Evolutionary conservation across 2,888 invertebrate genomes (phyloP).

Genomic region (Blastobasis lacticolella): DNA sequence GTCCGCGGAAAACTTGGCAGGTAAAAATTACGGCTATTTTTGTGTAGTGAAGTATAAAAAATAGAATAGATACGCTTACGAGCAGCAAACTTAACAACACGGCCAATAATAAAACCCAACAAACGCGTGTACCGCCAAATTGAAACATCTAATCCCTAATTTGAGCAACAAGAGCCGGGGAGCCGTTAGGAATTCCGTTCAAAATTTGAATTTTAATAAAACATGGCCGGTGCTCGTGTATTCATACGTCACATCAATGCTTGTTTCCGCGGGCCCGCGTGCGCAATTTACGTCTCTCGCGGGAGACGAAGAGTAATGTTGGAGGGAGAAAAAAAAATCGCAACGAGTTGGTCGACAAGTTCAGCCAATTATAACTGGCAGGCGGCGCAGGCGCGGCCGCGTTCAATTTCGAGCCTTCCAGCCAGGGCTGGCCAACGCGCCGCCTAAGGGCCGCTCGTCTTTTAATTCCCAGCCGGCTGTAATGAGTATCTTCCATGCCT

Average conservation of each 20-base stretch:
- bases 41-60: too few species aligned
- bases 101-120: too few species aligned
- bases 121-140: constrained; percentile 5
- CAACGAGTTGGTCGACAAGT: constrained; percentile 65
- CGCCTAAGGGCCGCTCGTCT: too few species aligned
- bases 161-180: constrained; percentile 21
- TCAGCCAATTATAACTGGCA: constrained; percentile 75
- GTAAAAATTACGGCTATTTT: too few species aligned
- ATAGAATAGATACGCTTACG: too few species aligned
- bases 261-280: constrained; percentile 58
- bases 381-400: constrained; percentile 58
- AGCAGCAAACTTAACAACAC: too few species aligned
- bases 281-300: constrained; percentile 68
- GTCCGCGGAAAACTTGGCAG: too few species aligned
- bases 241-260: constrained; percentile 67
- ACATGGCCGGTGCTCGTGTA: constrained; percentile 50
- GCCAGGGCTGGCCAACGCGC: constrained; percentile 9
- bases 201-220: constrained; percentile 64
- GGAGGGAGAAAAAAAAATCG: constrained; percentile 57
- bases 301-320: constrained; percentile 72
- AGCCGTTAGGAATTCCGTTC: constrained; percentile 26
- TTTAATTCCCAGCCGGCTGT: too few species aligned
- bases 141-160: constrained; percentile 15
- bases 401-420: constrained; percentile 56
- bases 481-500: too few species aligned